Evolutionary conservation across 1,140 invertebrate genomes (phyloP).

Genomic region (Copidosoma floridanum): DNA sequence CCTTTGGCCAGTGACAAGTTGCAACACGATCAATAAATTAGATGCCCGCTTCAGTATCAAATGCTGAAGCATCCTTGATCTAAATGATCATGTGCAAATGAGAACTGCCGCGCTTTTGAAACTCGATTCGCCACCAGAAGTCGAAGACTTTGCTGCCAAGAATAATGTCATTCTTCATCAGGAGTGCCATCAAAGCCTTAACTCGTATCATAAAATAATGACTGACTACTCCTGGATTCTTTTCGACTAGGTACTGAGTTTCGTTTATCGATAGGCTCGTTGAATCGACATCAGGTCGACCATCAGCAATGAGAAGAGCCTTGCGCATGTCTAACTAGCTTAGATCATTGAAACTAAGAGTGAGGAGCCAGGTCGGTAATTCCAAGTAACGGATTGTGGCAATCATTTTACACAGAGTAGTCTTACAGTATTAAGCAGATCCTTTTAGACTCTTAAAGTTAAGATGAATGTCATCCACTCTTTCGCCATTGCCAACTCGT

Average conservation of each 20-base stretch:
- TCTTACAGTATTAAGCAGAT: background rate
- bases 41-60: conserved; percentile 39
- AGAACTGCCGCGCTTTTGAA: conserved; percentile 52
- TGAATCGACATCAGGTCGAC: conserved; percentile 36
- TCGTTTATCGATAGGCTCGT: conserved; percentile 33
- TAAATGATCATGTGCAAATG: conserved; percentile 52
- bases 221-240: conserved; percentile 40
- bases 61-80: conserved; percentile 43
- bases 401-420: conserved; percentile 34
- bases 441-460: background rate
- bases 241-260: conserved; percentile 39
- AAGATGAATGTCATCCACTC: background rate
- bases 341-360: conserved; percentile 46
- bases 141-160: conserved; percentile 26
- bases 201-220: conserved; percentile 45
- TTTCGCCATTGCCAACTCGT: background rate
- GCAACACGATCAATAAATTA: conserved; percentile 24
- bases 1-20: conserved; percentile 15
- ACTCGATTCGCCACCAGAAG: conserved; percentile 46
- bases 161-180: conserved; percentile 22
- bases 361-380: conserved; percentile 41
- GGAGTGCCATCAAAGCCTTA: conserved; percentile 40
- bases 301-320: conserved; percentile 40
- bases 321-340: conserved; percentile 40
- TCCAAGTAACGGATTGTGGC: conserved; percentile 38